Base-by-base conservation (phyloP, 30 jellyfish, hydroid and myxozoan genomes). In the Sanderia malayensis region DNA sequence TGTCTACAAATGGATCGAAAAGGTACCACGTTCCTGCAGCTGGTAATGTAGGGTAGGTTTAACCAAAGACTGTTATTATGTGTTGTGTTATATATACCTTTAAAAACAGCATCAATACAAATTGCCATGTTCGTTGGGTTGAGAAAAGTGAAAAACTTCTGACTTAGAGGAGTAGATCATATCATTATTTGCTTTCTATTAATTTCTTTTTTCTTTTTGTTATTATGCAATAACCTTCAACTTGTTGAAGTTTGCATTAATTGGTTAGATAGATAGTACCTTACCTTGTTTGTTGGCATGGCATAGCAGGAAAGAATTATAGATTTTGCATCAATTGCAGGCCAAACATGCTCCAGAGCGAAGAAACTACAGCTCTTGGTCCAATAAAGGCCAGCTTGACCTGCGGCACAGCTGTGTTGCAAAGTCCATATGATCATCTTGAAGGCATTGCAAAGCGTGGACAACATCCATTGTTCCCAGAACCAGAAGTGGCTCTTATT, bases 401-500 rank as follows among this genome's bases (percentile, higher is more conserved):
- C 29, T 92, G 98, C 55, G 98, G 98, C 0, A 70, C 80, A 20
- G 94, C 95, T 1, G 96, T 79, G 10, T 31, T 52, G 26, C 93
- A 79, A 26, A 84, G 96, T 0, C 63, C 81, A 11, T 53, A 68
- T 67, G 98, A 92, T 47, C 86, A 92, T 63, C 82, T 92, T n/a
- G 92, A 76, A 27, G 96, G 98, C 41, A 80, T 92, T 72, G 55
- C 85, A 15, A 72, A 80, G 41, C 58, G 98, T n/a, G 28, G 29
- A 27, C 34, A 62, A 18, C 96, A 79, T 57, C 94, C 95, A 11
- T 28, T 46, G 11, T 84, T 37, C 61, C 95, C 96, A 17, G 98
- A 92, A 71, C 98, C 96, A 20, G 98, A 92, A 41, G 95, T 92
- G 28, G 94, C 90, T 0, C 77, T 83, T 7, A 73, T 92, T 2